A percentile compares a stretch with the other conserved stretches of the same genome.
These are phyloP conservation scores for Rhabdophis nuchalis DNA, from an alignment of 2,797 vertebrate species.

Conservation along the genomic window DNA sequence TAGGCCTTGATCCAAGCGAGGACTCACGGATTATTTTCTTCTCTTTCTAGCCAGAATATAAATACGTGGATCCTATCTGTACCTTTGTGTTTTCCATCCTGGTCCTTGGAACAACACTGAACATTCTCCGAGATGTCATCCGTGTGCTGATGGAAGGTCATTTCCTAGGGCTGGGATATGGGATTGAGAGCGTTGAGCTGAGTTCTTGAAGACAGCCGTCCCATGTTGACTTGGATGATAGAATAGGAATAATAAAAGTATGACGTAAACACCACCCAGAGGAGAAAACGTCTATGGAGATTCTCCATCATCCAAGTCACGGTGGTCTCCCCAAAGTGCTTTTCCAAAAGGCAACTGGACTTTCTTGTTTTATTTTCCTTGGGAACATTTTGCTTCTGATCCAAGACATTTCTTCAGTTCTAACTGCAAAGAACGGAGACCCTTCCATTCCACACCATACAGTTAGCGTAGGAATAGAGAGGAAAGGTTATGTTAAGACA, in stretches of 20 bases:
- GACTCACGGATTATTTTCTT: background rate
- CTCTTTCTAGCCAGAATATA: slow-evolving; percentile 71
- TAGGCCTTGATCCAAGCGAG: background rate
- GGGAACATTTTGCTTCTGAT: background rate
- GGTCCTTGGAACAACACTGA: slow-evolving; percentile 74
- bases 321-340: background rate
- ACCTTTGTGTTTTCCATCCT: slow-evolving; percentile 76
- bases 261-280: background rate
- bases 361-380: background rate
- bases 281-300: background rate
- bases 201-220: background rate
- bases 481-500: no score
- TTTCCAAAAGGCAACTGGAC: background rate
- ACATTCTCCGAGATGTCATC: slow-evolving; percentile 74
- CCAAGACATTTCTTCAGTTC: background rate
- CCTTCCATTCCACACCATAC: no score
- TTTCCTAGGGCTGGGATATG: accelerated
- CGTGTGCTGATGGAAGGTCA: slow-evolving; percentile 78
- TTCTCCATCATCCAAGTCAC: background rate
- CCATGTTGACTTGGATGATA: background rate
- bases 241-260: background rate
- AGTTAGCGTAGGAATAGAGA: no score
- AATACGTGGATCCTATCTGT: slow-evolving; percentile 74
- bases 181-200: background rate
- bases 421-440: background rate